These are phyloP conservation scores for Hyaena hyaena DNA, from an alignment of 2,113 vertebrate genomes.

Conservation along the genomic window DNA sequence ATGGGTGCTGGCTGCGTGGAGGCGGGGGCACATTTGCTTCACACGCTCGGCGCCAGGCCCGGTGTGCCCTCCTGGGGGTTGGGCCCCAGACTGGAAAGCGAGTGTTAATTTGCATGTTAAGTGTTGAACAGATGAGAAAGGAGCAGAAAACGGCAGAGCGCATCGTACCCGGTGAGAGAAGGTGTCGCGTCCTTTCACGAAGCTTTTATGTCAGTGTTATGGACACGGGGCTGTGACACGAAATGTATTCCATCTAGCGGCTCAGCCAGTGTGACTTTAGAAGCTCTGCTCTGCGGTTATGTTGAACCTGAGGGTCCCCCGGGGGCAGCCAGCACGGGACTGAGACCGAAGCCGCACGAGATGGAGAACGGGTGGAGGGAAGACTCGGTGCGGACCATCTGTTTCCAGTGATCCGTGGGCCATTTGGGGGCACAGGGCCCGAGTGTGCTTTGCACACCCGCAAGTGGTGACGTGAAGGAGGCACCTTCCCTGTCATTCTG, in stretches of 20 bases:
- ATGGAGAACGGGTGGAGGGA: not conserved
- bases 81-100: not conserved
- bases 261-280: not conserved
- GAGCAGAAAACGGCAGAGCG: not conserved
- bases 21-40: not conserved
- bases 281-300: not conserved
- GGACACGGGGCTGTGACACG: not conserved
- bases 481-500: not conserved
- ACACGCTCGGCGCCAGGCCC: not conserved
- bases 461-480: not conserved
- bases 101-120: not conserved
- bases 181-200: not conserved
- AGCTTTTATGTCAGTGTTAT: not conserved
- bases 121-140: not conserved
- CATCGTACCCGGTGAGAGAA: not conserved
- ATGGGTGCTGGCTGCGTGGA: not conserved
- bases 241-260: not conserved
- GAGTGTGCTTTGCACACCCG: not conserved
- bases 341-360: not conserved
- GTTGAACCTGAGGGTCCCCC: not conserved
- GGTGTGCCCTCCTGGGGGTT: not conserved
- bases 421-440: not conserved
- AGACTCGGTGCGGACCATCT: not conserved
- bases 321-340: not conserved
- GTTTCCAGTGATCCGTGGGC: not conserved